Conservation (phyloP, 2,888 invertebrate genomes). For the Eupithecia tripunctaria region DNA sequence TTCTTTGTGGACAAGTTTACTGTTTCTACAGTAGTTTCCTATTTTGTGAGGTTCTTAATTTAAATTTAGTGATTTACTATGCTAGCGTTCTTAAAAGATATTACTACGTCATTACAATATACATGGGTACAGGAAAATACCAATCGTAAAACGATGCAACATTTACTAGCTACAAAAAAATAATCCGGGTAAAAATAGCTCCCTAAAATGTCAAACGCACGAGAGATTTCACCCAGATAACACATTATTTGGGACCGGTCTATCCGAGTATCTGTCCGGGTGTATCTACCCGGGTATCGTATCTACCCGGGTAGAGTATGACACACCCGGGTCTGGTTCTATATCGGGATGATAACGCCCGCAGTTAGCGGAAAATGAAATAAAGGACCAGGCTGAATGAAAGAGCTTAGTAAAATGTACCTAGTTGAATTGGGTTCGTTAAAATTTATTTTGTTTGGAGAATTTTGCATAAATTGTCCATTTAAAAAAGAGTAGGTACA, state of each 20-base stretch:
- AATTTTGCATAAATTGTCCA: not conserved
- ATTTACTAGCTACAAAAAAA: constrained; percentile 14
- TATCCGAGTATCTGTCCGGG: constrained; percentile 23
- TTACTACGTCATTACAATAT: not conserved
- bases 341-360: constrained; percentile 42
- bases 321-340: constrained; percentile 43
- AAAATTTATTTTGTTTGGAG: constrained; percentile 12
- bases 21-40: not conserved
- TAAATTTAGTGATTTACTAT: not conserved
- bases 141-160: not conserved
- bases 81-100: not conserved
- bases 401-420: constrained; percentile 15
- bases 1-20: no score
- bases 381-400: constrained; percentile 32
- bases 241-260: constrained; percentile 30
- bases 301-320: constrained; percentile 28
- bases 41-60: no score
- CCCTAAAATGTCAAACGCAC: constrained; percentile 45
- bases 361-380: constrained; percentile 35
- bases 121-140: not conserved
- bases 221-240: constrained; percentile 40
- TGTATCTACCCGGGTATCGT: not conserved
- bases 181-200: constrained; percentile 24
- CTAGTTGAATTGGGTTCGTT: constrained; percentile 17
- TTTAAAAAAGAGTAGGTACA: not conserved